Base-by-base conservation (phyloP, 2,113 vertebrate genomes). In the Romanogobio albipinnatus region DNA sequence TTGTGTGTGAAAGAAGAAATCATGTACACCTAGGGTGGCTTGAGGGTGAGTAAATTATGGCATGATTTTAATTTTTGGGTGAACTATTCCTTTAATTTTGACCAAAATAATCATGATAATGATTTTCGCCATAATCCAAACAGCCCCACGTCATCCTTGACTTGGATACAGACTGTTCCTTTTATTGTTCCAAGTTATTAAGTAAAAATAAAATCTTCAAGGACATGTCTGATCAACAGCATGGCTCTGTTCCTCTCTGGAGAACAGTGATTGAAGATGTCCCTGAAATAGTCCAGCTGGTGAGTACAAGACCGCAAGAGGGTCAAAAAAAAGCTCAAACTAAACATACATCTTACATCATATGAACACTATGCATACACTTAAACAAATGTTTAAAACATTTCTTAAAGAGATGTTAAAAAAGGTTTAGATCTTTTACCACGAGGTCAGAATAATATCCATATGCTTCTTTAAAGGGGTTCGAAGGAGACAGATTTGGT, bases 201-300 rank as follows among this genome's bases (percentile, higher is more conserved):
- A 43, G 62, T 87, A 88, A 87, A 93, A 90, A 92, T 88, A 90
- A 87, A 90, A 82, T 70, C 73, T 88, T 90, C 90, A 91, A 93
- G 89, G 90, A 90, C 87, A 36, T 62, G 29, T 89, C 86, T 82
- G 85, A 91, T 92, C 89, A 89, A 89, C 90, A 88, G 76, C 76
- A 29, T 62, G 77, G 83, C 49, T 86, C 80, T 71, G 47, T 85
- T 83, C 68, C 84, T 83, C 87, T 91, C 91, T 87, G 87, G 49
- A 81, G 91, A 80, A 86, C 51, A 64, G 79, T 90, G 91, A 91
- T 89, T 88, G 90, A 91, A 91, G 86, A 91, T 82, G 82, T 85
- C 88, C 89, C 91, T 36, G 58, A 89, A 92, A 90, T 89, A 92
- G 88, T 88, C 73, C 49, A 51, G 84, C 22, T 91, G 88, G 89